phyloP scores from a whole-genome alignment of 2,113 vertebrate genomes.

The Callaeas wilsoni region DNA sequence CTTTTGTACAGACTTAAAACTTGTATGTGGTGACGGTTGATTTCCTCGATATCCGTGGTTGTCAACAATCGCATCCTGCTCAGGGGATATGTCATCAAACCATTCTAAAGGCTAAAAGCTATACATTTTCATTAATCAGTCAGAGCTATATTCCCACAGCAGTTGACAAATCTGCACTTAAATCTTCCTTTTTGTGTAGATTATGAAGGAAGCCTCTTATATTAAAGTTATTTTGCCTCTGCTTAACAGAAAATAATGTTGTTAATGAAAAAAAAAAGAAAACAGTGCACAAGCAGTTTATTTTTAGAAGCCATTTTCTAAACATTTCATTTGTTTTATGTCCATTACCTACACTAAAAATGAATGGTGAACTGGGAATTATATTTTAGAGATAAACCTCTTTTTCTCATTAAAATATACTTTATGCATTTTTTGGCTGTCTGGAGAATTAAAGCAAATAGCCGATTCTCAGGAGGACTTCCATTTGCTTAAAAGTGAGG shows the following conservation, averaged over 20 bases:
- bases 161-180: background rate
- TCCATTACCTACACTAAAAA: constrained; percentile 46
- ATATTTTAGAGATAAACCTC: constrained; percentile 27
- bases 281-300: constrained; percentile 18
- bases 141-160: background rate
- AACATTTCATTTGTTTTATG: constrained; percentile 33
- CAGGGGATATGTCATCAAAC: background rate
- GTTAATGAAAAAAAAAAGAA: background rate
- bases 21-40: background rate
- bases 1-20: background rate
- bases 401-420: constrained; percentile 32
- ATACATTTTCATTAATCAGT: background rate
- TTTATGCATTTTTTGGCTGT: constrained; percentile 25
- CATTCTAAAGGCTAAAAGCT: background rate
- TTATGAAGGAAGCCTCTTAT: background rate
- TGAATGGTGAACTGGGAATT: background rate
- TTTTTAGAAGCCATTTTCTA: constrained; percentile 51
- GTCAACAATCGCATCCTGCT: background rate
- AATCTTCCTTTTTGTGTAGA: background rate
- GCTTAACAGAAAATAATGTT: background rate
- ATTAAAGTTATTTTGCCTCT: constrained; percentile 12
- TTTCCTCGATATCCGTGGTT: background rate
- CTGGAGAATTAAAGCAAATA: constrained; percentile 6
- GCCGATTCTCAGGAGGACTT: constrained; percentile 38
- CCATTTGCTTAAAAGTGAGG: constrained; percentile 40